A percentile compares a stretch with the other conserved stretches of the same genome.
phyloP scores from a whole-genome alignment of 2,113 vertebrate genomes.

The Caranx melampygus region DNA sequence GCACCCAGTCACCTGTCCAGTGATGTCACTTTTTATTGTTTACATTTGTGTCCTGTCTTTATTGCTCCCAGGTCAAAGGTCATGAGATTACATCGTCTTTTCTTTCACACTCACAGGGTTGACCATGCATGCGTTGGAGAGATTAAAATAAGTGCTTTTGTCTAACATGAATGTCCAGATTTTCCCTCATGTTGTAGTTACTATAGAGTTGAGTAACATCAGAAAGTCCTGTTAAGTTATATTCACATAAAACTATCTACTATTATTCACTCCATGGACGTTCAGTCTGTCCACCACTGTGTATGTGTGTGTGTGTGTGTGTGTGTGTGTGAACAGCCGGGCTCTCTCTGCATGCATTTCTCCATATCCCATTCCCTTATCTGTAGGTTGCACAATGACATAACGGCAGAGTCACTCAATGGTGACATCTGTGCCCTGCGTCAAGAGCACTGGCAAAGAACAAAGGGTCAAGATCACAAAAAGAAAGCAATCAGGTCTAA shows the following conservation, averaged over 20 bases:
- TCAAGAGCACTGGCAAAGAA: conserved; percentile 25
- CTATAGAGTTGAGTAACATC: conserved; percentile 26
- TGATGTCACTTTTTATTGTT: conserved; percentile 46
- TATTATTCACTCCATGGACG: too few relatives aligned
- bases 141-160: conserved; percentile 51
- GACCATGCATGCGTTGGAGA: conserved; percentile 35
- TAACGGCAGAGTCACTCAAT: conserved; percentile 17
- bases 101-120: background rate
- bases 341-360: background rate
- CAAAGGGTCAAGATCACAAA: conserved; percentile 59
- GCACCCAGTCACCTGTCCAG: background rate
- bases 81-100: conserved; percentile 31
- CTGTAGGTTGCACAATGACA: conserved; percentile 34
- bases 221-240: background rate
- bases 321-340: background rate
- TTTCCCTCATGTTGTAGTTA: conserved; percentile 39
- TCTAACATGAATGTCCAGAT: background rate
- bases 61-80: conserved; percentile 23
- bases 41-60: conserved; percentile 39
- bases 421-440: conserved; percentile 1
- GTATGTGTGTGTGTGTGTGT: too few relatives aligned
- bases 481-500: conserved; percentile 47
- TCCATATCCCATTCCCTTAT: conserved; percentile 27
- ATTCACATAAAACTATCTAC: too few relatives aligned
- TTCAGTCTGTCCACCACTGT: background rate